phyloP scores from a whole-genome alignment of 2,888 invertebrate species.

The Scaptomyza tumidula region DNA sequence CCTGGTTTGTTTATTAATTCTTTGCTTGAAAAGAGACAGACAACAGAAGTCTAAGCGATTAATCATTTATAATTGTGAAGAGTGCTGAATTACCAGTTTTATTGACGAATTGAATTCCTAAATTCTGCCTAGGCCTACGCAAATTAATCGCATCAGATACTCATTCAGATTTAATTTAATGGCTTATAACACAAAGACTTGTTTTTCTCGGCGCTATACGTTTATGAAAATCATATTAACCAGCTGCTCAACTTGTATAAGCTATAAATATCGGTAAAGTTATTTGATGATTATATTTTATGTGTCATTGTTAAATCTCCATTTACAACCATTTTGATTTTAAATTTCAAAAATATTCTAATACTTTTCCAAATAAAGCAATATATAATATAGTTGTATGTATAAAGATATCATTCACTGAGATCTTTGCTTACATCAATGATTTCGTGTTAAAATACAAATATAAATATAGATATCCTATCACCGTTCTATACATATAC shows the following conservation, averaged over 20 bases:
- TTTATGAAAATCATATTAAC: neutral
- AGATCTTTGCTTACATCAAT: neutral
- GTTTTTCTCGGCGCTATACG: neutral
- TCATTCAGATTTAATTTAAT: neutral
- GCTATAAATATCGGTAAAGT: neutral
- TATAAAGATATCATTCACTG: neutral
- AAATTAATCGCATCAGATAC: slow-evolving; percentile 8
- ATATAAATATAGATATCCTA: neutral
- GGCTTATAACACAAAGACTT: neutral
- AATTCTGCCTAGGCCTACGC: slow-evolving; percentile 24
- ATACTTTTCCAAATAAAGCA: neutral
- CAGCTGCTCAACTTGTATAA: neutral
- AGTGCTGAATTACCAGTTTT: slow-evolving; percentile 40
- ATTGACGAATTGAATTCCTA: slow-evolving; percentile 32
- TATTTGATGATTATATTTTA: no score
- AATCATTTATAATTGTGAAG: slow-evolving; percentile 61
- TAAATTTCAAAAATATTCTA: no score
- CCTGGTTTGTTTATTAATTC: slow-evolving; percentile 19
- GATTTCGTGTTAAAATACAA: neutral
- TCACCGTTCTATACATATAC: neutral
- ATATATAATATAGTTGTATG: neutral
- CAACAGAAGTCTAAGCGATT: slow-evolving; percentile 43
- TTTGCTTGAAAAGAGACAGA: slow-evolving; percentile 15
- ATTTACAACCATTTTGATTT: no score
- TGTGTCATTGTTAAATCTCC: neutral